Evolutionary conservation across 2,797 vertebrate species (phyloP), one percentile per base, ranked within the genome.

Genomic region (Epinephelus coioides): DNA sequence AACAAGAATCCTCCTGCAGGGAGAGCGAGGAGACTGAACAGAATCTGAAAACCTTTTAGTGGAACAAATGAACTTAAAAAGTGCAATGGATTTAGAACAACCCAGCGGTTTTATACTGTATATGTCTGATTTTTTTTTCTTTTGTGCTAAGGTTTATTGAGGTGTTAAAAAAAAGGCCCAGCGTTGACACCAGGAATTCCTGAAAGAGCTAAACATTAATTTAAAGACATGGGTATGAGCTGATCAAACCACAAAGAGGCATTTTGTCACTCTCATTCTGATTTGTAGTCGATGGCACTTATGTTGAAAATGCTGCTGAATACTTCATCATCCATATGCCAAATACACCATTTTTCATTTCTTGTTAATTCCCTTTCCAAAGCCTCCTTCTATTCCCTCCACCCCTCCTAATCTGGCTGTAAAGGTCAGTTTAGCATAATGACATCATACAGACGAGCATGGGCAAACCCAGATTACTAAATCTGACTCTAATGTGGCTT

Each of bases 341-440:
- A 92, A 92, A 94, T 91, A 86, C 79, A 81, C 86, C 68, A 89
- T 94, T 93, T 94, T 89, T 87, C 89, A 93, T 93, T 93, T 88
- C 83, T 85, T 91, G 90, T 90, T 94, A 94, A 94, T 94, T 94
- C 94, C 95, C 94, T 94, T 95, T 89, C 94, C 94, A 95, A 87
- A 91, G 81, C 83, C 81, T 47, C 73, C 86, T 63, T 86, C 90
- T 85, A 83, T 83, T 88, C 84, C 90, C 84, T 86, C 68, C 87
- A 87, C 87, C 85, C 82, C 72, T 90, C 88, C 89, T 95, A 95
- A 96, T 95, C 94, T 94, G 86, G 90, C 90, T 92, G 90, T 92
- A 95, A 96, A 96, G 95, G 95, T 96, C 95, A 96, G 93, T 95
- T 95, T 95, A 95, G 94, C 95, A 96, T 96, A 95, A 95, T 94